phyloP scores from a whole-genome alignment of 2,888 invertebrate species.

The Pterobdella sp. region DNA sequence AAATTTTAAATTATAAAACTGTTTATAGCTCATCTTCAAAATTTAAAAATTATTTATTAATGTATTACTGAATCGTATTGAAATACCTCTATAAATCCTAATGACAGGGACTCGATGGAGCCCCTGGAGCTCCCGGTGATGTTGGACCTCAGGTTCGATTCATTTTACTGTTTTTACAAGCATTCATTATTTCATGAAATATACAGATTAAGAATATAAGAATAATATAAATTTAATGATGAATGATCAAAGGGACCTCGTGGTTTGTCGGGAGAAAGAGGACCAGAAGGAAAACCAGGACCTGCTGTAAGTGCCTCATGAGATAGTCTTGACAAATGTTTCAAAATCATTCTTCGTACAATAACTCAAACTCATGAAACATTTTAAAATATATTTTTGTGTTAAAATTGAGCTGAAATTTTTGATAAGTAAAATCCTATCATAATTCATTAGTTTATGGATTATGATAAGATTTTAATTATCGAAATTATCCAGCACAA shows the following conservation, averaged over 20 bases:
- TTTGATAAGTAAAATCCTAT: not conserved
- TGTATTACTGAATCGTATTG: not conserved
- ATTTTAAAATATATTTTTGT: no score
- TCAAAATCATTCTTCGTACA: no score
- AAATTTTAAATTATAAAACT: not conserved
- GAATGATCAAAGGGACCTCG: slow-evolving; percentile 38
- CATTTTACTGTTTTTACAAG: not conserved
- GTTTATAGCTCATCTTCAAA: not conserved
- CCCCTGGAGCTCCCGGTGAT: slow-evolving; percentile 37
- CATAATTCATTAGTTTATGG: slow-evolving; percentile 9
- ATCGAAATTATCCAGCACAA: no score
- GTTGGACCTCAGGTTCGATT: slow-evolving; percentile 15
- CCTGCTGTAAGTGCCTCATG: no score
- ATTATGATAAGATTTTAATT: no score
- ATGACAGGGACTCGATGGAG: slow-evolving; percentile 34
- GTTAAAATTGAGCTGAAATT: not conserved
- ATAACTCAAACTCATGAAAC: no score
- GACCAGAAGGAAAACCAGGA: slow-evolving; percentile 46
- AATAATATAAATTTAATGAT: not conserved
- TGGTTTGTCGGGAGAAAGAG: slow-evolving; percentile 42
- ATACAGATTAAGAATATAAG: not conserved
- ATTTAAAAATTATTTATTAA: not conserved
- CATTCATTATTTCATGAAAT: not conserved
- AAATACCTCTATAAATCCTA: not conserved
- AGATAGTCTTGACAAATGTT: no score